phyloP scores from a whole-genome alignment of 2,888 invertebrate species.

The Bruchidius siliquastri region DNA sequence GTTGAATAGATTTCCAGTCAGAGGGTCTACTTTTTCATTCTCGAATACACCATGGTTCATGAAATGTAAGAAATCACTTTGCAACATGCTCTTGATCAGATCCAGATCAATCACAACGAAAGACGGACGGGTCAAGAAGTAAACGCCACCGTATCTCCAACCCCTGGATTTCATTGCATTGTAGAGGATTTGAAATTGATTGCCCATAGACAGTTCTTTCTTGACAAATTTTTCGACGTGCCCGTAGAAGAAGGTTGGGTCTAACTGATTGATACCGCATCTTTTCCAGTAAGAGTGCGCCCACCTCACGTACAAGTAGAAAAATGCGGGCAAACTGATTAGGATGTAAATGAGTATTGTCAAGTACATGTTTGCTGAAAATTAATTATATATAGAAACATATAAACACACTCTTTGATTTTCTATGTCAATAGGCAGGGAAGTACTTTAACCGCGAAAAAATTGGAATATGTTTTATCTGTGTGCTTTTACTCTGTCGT shows the following conservation, averaged over 20 bases:
- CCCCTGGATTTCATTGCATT: neutral
- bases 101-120: conserved; percentile 30
- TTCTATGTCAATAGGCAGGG: too few relatives aligned
- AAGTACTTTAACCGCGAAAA: too few relatives aligned
- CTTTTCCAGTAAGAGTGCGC: conserved; percentile 32
- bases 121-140: conserved; percentile 40
- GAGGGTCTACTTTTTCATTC: conserved; percentile 54
- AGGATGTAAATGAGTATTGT: neutral
- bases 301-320: conserved; percentile 7
- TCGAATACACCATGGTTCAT: conserved; percentile 57
- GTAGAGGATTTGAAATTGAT: conserved; percentile 11
- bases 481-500: too few relatives aligned
- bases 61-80: conserved; percentile 55
- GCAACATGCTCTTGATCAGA: conserved; percentile 47
- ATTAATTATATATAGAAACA: too few relatives aligned
- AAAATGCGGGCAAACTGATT: neutral
- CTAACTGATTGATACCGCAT: conserved; percentile 24
- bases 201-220: conserved; percentile 10
- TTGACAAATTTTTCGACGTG: conserved; percentile 23
- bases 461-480: too few relatives aligned
- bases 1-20: conserved; percentile 55
- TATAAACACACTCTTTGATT: too few relatives aligned
- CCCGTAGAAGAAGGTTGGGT: conserved; percentile 35
- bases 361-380: neutral
- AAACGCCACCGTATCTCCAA: conserved; percentile 28